Evolutionary conservation across 2,113 vertebrate genomes (phyloP).

Genomic region (Verasper variegatus): DNA sequence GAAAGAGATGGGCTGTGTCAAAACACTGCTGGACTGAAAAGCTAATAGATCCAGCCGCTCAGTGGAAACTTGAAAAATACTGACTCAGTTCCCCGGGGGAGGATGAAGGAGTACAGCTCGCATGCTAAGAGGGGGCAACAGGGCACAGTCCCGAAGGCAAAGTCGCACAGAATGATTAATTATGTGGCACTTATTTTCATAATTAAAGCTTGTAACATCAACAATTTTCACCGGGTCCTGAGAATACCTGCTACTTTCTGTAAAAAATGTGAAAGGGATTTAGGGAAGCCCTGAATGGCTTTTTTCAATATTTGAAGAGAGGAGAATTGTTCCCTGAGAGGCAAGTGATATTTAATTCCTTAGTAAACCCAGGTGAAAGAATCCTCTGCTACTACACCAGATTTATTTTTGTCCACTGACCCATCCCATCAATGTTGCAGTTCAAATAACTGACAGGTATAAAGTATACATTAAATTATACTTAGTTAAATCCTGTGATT

Average conservation of each 20-base stretch:
- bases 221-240: conserved; percentile 20
- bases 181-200: conserved; percentile 53
- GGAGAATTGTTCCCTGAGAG: background rate
- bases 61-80: conserved; percentile 35
- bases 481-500: too few relatives aligned
- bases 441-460: too few relatives aligned
- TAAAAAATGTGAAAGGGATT: conserved; percentile 16
- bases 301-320: background rate
- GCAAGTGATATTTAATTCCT: too few relatives aligned
- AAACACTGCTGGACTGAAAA: conserved; percentile 15
- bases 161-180: conserved; percentile 56
- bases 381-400: too few relatives aligned
- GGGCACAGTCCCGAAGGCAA: conserved; percentile 29
- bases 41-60: conserved; percentile 18
- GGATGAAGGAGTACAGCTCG: conserved; percentile 20
- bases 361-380: too few relatives aligned
- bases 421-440: too few relatives aligned
- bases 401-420: background rate
- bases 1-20: background rate
- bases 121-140: conserved; percentile 44
- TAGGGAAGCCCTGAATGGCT: background rate
- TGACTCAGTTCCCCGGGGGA: conserved; percentile 55
- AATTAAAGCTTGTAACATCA: conserved; percentile 57
- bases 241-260: conserved; percentile 20
- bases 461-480: too few relatives aligned